Evolutionary conservation across 2,113 vertebrate species (phyloP), one percentile per base, ranked within the genome.

Genomic region (Megaceryle maxima): DNA sequence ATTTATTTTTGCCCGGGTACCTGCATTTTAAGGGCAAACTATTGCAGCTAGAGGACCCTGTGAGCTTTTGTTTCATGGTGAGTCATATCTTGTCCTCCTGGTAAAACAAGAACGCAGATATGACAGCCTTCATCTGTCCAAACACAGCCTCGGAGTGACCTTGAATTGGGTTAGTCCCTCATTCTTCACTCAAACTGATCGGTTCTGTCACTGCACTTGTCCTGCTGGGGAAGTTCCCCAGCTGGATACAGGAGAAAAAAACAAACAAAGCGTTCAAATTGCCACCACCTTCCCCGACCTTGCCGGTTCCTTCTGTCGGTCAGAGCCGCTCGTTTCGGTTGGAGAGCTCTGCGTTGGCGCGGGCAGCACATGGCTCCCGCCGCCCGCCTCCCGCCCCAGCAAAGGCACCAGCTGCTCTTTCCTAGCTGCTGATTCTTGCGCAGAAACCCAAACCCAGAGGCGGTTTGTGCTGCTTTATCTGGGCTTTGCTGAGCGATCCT

Each of bases 61-160:
- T 51, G 88, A 93, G 83, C 48, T 87, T 95, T 91, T 86, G 76
- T 93, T 96, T 92, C 50, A 13, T 55, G 83, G 75, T 94, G 96
- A 94, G 64, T 94, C 96, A 93, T 9, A 64, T 50, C 73, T 72
- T 33, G 64, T 83, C 69, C 5, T 92, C 44, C 67, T 91, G 72
- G 84, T 94, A 70, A 46, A 93, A 80, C 9, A 0, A 70, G 76
- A 77, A 57, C 3, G 46, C 79, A 87, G 92, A 68, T 91, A 43
- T 94, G 94, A 95, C 96, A 96, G 94, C 77, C 86, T 82, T 95
- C 96, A 91, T 96, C 95, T 96, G 94, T 81, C 91, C 95, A 95
- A 89, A 91, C 76, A 59, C 83, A 78, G 66, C 93, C 90, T 81
- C 15, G 0, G 26, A 21, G 60, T 74, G 83, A 94, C 95, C 93